Base-by-base conservation (phyloP, 1,140 invertebrate genomes). In the Globodera ellingtonae region DNA sequence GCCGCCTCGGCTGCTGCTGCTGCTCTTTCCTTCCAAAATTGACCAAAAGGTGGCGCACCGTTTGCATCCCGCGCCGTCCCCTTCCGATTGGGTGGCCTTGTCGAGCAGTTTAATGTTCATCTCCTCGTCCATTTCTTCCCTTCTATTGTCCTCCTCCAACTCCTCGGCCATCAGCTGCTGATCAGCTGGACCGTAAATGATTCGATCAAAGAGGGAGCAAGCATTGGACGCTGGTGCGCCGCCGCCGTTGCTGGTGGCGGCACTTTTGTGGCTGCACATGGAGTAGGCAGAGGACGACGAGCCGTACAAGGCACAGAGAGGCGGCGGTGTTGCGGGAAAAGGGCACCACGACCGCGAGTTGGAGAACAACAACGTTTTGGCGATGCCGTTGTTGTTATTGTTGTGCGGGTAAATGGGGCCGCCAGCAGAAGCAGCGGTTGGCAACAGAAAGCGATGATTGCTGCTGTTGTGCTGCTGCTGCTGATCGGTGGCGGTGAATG, bases 31-130 rank as follows among this genome's bases (percentile, higher is more conserved):
- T 72, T 69, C 46, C 70, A 71, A 35, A 50, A 78, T 70, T 5
- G 66, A 47, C 66, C 77, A 78, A 74, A 72, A 50, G 59, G 56
- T 72, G 52, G 78, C n/a, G 50, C 75, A 73, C 74, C 75, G 52
- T 56, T 71, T 35, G 46, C 77, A 72, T 5, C 75, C 67, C 8
- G 10, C 66, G 65, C 72, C 52, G 10, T 72, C 56, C 18, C n/a
- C 69, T n/a, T 76, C 67, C 46, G 72, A 71, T 75, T 56, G 66
- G 56, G 72, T 75, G 59, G 70, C 10, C 50, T 79, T 46, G 46
- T 75, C 15, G 21, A 24, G 73, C 72, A 65, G 50, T 72, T 81
- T 67, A 50, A 18, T 10, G 24, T 47, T 35, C 7, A 62, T 48
- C 10, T 5, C 59, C 15, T 18, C 5, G 15, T 46, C 10, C 15